A percentile compares a stretch with the other conserved stretches of the same genome.
phyloP scores from a whole-genome alignment of 1,140 invertebrate genomes.

The Drosophila repleta region DNA sequence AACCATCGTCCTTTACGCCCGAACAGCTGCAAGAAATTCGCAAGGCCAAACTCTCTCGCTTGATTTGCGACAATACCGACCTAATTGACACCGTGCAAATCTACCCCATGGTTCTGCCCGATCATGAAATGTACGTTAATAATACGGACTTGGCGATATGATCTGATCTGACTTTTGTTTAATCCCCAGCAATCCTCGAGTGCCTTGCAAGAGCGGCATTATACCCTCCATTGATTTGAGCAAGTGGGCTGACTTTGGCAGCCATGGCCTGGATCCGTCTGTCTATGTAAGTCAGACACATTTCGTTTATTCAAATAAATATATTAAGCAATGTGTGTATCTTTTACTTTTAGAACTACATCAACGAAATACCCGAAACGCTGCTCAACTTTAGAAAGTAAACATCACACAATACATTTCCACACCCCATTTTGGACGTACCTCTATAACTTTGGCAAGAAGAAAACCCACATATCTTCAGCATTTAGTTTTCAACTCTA shows the following conservation, averaged over 20 bases:
- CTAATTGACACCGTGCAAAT: slow-evolving; percentile 96
- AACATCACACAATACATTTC: slow-evolving; percentile 27
- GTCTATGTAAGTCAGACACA: slow-evolving; percentile 86
- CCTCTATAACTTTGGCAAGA: slow-evolving; percentile 34
- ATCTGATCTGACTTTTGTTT: neutral
- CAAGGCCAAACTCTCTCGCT: slow-evolving; percentile 92
- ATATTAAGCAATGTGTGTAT: neutral
- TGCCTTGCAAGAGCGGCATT: slow-evolving; percentile 93
- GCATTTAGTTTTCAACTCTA: slow-evolving; percentile 16
- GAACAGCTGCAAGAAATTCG: slow-evolving; percentile 96
- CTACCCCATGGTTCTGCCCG: slow-evolving; percentile 96
- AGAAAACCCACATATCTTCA: slow-evolving; percentile 16
- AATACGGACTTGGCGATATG: neutral
- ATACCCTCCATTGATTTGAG: slow-evolving; percentile 93
- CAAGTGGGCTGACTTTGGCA: slow-evolving; percentile 92
- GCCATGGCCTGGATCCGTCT: slow-evolving; percentile 85
- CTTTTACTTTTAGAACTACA: slow-evolving; percentile 70
- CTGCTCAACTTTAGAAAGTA: slow-evolving; percentile 81
- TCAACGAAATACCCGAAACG: slow-evolving; percentile 83
- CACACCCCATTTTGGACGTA: slow-evolving; percentile 17
- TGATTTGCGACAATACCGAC: slow-evolving; percentile 98
- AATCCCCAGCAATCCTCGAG: slow-evolving; percentile 91
- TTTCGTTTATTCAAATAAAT: neutral
- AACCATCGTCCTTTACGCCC: slow-evolving; percentile 95
- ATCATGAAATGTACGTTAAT: slow-evolving; percentile 93